Evolutionary conservation across 2,113 vertebrate genomes (phyloP).

Genomic region (Steatornis caripensis): DNA sequence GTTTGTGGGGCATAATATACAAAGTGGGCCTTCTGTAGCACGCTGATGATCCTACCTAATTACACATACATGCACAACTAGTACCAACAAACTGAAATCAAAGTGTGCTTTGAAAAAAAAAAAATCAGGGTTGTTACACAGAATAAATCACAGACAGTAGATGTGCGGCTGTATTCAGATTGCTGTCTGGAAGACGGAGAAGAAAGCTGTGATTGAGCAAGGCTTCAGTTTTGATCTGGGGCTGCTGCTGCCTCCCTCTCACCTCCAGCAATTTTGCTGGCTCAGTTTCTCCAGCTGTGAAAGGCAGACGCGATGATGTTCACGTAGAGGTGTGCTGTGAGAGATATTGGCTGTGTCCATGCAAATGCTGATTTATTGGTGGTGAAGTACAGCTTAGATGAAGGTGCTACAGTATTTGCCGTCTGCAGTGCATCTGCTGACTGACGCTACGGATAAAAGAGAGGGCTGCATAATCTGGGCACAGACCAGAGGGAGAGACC

Average conservation of each 20-base stretch:
- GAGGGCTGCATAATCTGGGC: background rate
- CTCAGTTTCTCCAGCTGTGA: background rate
- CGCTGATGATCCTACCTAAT: background rate
- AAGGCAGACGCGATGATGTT: background rate
- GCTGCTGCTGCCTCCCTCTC: background rate
- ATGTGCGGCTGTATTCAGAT: background rate
- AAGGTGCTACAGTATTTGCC: background rate
- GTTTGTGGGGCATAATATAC: constrained; percentile 8
- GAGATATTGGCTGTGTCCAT: background rate
- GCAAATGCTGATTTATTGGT: background rate
- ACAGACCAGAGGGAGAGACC: background rate
- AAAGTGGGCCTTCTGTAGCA: background rate
- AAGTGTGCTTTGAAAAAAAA: background rate
- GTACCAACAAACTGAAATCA: background rate
- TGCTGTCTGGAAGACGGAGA: background rate
- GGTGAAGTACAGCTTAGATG: background rate
- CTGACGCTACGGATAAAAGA: background rate
- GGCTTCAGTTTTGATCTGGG: background rate
- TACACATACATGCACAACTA: background rate
- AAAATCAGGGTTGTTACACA: background rate
- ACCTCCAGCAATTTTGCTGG: background rate
- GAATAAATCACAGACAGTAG: background rate
- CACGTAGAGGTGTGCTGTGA: background rate
- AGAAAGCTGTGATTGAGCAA: background rate
- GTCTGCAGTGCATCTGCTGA: background rate